These are phyloP conservation scores for Epinephelus malabaricus DNA, from an alignment of 2,797 vertebrate species.

Conservation along the genomic window DNA sequence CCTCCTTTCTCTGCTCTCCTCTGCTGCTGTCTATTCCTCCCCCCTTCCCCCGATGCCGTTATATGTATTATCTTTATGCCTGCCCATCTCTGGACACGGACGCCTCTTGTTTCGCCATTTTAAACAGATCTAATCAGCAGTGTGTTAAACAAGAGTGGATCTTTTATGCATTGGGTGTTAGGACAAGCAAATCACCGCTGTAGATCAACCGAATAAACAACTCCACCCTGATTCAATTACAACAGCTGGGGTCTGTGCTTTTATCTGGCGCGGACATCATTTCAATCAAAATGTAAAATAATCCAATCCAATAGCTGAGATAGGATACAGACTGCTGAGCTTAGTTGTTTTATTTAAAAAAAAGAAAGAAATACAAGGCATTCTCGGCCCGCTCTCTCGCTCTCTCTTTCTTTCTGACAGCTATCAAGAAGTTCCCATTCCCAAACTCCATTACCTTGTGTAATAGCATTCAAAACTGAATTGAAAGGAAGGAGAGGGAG, in stretches of 20 bases:
- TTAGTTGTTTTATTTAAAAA: conserved; percentile 92
- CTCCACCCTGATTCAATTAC: conserved; percentile 97
- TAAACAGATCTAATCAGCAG: conserved; percentile 95
- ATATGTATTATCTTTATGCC: conserved; percentile 89
- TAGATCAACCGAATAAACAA: conserved; percentile 98
- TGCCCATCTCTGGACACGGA: conserved; percentile 86
- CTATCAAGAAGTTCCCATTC: conserved; percentile 91
- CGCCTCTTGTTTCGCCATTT: conserved; percentile 88
- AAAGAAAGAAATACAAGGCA: conserved; percentile 87
- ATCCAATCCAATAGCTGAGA: conserved; percentile 96
- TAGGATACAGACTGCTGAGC: conserved; percentile 97
- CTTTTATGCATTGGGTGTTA: conserved; percentile 95
- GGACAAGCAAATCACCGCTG: conserved; percentile 93
- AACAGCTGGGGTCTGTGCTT: conserved; percentile 90
- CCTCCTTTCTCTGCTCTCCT: conserved; percentile 58
- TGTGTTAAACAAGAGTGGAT: conserved; percentile 95
- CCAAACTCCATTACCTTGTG: conserved; percentile 94
- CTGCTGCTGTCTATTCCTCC: conserved; percentile 49
- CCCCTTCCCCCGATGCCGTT: conserved; percentile 67
- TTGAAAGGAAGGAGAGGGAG: conserved; percentile 82
- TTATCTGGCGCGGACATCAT: conserved; percentile 98
- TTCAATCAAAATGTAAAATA: conserved; percentile 99
- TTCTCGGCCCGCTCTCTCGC: conserved; percentile 68
- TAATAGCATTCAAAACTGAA: conserved; percentile 92
- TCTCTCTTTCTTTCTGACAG: conserved; percentile 87